Evolutionary conservation across 2,113 vertebrate species (phyloP).

Genomic region (Murina feae): DNA sequence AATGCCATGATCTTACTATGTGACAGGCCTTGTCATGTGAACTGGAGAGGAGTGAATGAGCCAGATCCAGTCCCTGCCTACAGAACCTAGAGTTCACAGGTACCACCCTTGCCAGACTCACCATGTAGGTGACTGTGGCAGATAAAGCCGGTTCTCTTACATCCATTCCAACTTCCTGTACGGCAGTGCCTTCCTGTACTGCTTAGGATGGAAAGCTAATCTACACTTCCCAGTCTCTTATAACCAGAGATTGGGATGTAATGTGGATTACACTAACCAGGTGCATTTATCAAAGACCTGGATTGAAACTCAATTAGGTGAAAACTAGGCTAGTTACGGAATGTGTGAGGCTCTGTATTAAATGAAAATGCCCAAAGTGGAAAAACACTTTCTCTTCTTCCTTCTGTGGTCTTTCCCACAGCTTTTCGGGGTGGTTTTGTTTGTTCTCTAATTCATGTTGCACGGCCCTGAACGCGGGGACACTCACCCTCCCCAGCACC

Average conservation of each 20-base stretch:
- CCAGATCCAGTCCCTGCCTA: neutral
- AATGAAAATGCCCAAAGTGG: neutral
- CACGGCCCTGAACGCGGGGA: neutral
- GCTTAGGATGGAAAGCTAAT: neutral
- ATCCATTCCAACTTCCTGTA: neutral
- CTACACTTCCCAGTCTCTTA: neutral
- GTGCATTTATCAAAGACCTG: neutral
- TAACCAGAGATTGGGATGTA: neutral
- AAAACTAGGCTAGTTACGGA: neutral
- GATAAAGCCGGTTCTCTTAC: neutral
- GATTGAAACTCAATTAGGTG: neutral
- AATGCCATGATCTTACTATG: neutral
- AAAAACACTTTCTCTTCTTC: neutral
- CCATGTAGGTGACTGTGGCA: neutral
- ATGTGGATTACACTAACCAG: neutral
- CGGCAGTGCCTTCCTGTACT: neutral
- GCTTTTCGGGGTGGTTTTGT: neutral
- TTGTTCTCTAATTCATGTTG: neutral
- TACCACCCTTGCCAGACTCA: neutral
- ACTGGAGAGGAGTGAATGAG: neutral
- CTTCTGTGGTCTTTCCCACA: neutral
- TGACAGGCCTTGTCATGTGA: neutral
- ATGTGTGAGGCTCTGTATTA: neutral
- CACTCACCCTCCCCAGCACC: fast-evolving
- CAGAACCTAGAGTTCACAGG: neutral